These are phyloP conservation scores for Odontocerum albicorne DNA, from an alignment of 2,888 invertebrate genomes.

Conservation along the genomic window DNA sequence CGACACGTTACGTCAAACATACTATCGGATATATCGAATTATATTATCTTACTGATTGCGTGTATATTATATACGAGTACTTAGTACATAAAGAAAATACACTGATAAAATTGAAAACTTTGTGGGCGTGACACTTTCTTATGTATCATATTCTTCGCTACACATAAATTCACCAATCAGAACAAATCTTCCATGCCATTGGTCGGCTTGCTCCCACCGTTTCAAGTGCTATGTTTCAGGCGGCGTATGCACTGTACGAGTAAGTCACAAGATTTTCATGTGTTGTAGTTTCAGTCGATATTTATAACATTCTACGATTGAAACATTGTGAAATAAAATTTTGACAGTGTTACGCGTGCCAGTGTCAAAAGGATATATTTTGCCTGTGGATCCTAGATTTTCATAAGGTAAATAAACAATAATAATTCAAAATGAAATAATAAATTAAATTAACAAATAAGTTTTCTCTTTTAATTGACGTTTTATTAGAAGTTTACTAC, in stretches of 20 bases:
- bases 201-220: too few species aligned
- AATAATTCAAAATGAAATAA: too few species aligned
- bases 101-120: background rate
- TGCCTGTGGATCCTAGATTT: too few species aligned
- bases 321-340: slow-evolving; percentile 12
- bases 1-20: too few species aligned
- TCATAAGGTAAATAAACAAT: too few species aligned
- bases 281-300: slow-evolving; percentile 29
- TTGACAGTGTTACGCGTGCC: slow-evolving; percentile 4
- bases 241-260: slow-evolving; percentile 7
- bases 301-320: slow-evolving; percentile 23
- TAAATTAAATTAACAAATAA: too few species aligned
- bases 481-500: too few species aligned
- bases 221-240: background rate
- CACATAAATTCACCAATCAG: background rate
- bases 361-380: slow-evolving; percentile 5
- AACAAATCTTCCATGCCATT: slow-evolving; percentile 1
- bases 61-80: too few species aligned
- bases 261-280: slow-evolving; percentile 3
- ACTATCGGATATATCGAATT: too few species aligned
- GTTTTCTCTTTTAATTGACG: too few species aligned
- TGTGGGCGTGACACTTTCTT: slow-evolving; percentile 1
- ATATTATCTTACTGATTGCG: too few species aligned
- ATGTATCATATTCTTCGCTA: background rate
- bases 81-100: too few species aligned